These are phyloP conservation scores for Eulemur macaco DNA, from an alignment of 2,113 vertebrate genomes.

Conservation along the genomic window DNA sequence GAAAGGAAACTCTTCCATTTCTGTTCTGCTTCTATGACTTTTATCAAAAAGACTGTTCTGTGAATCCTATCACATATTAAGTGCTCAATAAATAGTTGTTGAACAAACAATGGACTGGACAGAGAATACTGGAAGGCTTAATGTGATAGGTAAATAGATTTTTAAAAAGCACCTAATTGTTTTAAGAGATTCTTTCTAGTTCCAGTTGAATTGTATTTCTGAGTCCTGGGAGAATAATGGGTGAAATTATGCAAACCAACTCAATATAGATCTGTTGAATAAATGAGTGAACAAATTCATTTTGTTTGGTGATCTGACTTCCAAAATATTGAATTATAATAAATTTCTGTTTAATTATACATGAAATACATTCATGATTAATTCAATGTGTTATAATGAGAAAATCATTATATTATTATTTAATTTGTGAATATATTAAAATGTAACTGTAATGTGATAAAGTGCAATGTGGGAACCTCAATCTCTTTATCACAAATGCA, in stretches of 20 bases:
- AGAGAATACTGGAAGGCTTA: neutral
- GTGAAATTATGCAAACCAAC: neutral
- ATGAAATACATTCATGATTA: neutral
- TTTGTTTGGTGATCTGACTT: slow-evolving; percentile 21
- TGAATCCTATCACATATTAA: neutral
- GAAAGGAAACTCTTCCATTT: neutral
- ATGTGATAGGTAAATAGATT: neutral
- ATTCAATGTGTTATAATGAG: slow-evolving; percentile 7
- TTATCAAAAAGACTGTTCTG: slow-evolving; percentile 1
- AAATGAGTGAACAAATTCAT: neutral
- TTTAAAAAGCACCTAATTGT: neutral
- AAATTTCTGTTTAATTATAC: neutral
- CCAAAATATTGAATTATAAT: slow-evolving; percentile 45
- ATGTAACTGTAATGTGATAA: neutral
- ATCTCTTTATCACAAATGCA: neutral
- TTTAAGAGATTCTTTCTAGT: neutral
- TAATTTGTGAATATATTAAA: neutral
- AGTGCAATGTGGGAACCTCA: neutral
- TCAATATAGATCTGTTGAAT: neutral
- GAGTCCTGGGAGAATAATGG: neutral
- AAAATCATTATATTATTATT: slow-evolving; percentile 12
- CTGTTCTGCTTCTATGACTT: slow-evolving; percentile 12
- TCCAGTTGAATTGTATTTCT: neutral
- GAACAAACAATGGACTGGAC: neutral
- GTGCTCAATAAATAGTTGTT: neutral